Evolutionary conservation across 2,888 invertebrate species (phyloP).

Genomic region (Adela reaumurella): DNA sequence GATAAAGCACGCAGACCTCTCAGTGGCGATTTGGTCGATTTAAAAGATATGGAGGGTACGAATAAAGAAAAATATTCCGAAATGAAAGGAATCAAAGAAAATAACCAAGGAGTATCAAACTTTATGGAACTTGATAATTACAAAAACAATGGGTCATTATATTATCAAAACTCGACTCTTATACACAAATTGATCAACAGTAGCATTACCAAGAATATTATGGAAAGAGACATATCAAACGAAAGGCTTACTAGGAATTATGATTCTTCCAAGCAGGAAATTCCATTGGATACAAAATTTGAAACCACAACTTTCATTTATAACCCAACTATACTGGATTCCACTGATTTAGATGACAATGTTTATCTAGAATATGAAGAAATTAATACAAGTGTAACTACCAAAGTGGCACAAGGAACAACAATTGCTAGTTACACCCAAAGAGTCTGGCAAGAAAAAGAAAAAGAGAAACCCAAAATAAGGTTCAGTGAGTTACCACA

Average conservation of each 20-base stretch:
- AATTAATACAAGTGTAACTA: slow-evolving; percentile 23
- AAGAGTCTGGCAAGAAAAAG: slow-evolving; percentile 31
- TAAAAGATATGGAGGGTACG: no score
- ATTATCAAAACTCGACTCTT: background rate
- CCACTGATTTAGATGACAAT: slow-evolving; percentile 11
- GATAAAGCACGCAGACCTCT: background rate
- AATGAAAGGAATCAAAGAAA: background rate
- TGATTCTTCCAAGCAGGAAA: slow-evolving; percentile 21
- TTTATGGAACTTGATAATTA: background rate
- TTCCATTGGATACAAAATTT: slow-evolving; percentile 13
- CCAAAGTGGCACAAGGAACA: slow-evolving; percentile 27
- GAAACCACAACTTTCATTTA: slow-evolving; percentile 21
- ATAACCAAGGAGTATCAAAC: background rate
- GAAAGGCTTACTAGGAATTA: slow-evolving; percentile 19
- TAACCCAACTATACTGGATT: slow-evolving; percentile 32
- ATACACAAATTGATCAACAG: background rate
- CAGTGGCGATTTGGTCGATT: no score
- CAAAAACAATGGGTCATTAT: background rate
- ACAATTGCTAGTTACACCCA: slow-evolving; percentile 30
- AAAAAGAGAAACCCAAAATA: slow-evolving; percentile 38
- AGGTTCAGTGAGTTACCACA: slow-evolving; percentile 45
- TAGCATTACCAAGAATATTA: background rate
- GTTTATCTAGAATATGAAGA: slow-evolving; percentile 9
- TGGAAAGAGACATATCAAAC: background rate
- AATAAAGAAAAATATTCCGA: no score